Conservation (phyloP, 2,113 vertebrate genomes). For the Eupsittula cactorum region DNA sequence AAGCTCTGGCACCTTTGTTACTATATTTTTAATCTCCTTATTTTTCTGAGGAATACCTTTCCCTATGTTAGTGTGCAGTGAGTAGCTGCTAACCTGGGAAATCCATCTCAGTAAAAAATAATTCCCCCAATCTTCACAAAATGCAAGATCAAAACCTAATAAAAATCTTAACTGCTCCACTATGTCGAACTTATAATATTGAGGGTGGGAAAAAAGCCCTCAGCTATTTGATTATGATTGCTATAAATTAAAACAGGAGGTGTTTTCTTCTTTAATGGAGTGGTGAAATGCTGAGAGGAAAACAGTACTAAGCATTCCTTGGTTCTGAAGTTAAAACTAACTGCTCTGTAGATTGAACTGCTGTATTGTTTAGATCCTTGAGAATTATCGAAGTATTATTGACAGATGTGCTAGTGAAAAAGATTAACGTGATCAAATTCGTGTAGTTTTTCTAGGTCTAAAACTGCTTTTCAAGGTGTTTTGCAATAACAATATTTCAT, state of each 20-base stretch:
- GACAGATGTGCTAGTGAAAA: background rate
- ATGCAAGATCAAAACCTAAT: background rate
- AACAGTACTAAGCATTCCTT: background rate
- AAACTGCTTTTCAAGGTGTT: background rate
- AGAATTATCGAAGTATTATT: background rate
- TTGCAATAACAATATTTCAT: background rate
- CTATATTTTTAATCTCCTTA: background rate
- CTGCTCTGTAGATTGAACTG: background rate
- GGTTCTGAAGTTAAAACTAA: background rate
- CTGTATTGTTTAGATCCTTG: background rate
- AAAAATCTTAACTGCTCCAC: slow-evolving; percentile 1
- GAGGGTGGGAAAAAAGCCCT: background rate
- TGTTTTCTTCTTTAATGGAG: background rate
- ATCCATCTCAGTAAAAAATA: background rate
- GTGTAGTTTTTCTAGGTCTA: background rate
- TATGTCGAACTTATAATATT: background rate
- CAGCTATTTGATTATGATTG: slow-evolving; percentile 6
- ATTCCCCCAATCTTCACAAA: background rate
- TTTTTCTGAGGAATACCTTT: background rate
- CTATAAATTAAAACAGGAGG: background rate
- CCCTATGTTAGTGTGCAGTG: background rate
- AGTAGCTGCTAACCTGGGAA: background rate
- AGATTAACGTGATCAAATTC: background rate
- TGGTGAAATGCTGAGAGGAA: background rate
- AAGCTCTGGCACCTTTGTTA: background rate